phyloP scores from a whole-genome alignment of 2,797 vertebrate genomes.

The Takifugu ocellatus region DNA sequence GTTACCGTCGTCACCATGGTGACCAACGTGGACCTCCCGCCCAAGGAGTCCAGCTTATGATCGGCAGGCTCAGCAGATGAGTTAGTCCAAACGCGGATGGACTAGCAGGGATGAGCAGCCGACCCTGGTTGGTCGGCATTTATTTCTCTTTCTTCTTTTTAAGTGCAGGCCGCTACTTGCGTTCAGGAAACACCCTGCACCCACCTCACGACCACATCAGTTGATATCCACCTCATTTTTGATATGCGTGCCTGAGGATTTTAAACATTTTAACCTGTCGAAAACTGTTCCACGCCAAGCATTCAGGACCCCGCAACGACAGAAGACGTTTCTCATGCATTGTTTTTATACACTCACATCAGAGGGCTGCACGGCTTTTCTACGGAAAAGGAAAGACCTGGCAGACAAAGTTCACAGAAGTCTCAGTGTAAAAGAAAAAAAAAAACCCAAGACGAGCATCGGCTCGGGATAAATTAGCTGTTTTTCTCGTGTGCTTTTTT shows the following conservation, averaged over 20 bases:
- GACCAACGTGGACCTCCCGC: constrained; percentile 97
- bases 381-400: constrained; percentile 42
- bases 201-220: constrained; percentile 50
- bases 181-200: constrained; percentile 64
- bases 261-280: constrained; percentile 23
- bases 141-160: constrained; percentile 7
- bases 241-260: constrained; percentile 61
- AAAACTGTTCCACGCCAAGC: constrained; percentile 26
- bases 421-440: constrained; percentile 82
- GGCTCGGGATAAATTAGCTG: constrained; percentile 86
- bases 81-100: constrained; percentile 23
- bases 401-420: constrained; percentile 62
- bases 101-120: constrained; percentile 35
- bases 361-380: constrained; percentile 45
- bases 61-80: constrained; percentile 62
- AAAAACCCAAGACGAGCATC: constrained; percentile 68
- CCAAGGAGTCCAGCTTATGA: constrained; percentile 99
- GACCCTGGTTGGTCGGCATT: constrained; percentile 65
- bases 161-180: constrained; percentile 64
- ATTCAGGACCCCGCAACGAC: constrained; percentile 40
- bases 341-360: constrained; percentile 53
- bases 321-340: constrained; percentile 52
- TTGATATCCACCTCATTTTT: constrained; percentile 55
- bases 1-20: constrained; percentile 98
- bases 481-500: constrained; percentile 65